A percentile compares a stretch with the other conserved stretches of the same genome.
Evolutionary conservation across 1,140 invertebrate genomes (phyloP).

Genomic region (Drosophila bipectinata): DNA sequence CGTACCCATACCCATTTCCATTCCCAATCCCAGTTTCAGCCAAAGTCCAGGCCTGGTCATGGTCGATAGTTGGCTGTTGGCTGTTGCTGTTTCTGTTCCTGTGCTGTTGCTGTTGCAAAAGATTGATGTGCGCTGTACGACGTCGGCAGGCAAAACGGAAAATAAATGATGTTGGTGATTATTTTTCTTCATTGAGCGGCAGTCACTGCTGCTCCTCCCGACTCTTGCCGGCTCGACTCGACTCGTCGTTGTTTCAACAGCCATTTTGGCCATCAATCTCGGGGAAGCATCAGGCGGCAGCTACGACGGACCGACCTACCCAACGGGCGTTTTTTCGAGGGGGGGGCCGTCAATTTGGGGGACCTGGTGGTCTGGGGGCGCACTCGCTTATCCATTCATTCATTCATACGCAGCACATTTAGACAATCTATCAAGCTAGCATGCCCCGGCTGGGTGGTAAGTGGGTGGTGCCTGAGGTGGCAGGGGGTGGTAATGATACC

Average conservation of each 20-base stretch:
- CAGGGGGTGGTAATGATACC: neutral
- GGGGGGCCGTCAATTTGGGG: slow-evolving; percentile 30
- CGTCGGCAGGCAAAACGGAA: slow-evolving; percentile 79
- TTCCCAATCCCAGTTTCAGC: slow-evolving; percentile 8
- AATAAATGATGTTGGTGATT: slow-evolving; percentile 82
- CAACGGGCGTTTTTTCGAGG: slow-evolving; percentile 36
- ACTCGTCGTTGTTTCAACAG: slow-evolving; percentile 70
- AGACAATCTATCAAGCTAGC: slow-evolving; percentile 67
- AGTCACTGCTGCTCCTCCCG: slow-evolving; percentile 25
- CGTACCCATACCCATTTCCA: neutral
- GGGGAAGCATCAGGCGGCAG: slow-evolving; percentile 51
- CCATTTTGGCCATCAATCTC: slow-evolving; percentile 78
- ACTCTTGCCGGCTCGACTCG: neutral
- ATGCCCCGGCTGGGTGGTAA: slow-evolving; percentile 7
- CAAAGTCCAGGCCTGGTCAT: slow-evolving; percentile 57
- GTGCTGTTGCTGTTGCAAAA: slow-evolving; percentile 65
- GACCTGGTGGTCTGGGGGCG: slow-evolving; percentile 24
- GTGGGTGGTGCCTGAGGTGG: slow-evolving; percentile 1
- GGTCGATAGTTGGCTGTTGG: slow-evolving; percentile 72
- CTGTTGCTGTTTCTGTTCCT: slow-evolving; percentile 45
- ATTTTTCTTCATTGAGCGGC: slow-evolving; percentile 80
- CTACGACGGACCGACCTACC: no score
- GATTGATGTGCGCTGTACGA: slow-evolving; percentile 76
- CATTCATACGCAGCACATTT: slow-evolving; percentile 68
- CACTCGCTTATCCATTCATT: slow-evolving; percentile 51